Evolutionary conservation across 1,140 invertebrate genomes (phyloP), one percentile per base, ranked within the genome.

Genomic region (Venturia canescens): DNA sequence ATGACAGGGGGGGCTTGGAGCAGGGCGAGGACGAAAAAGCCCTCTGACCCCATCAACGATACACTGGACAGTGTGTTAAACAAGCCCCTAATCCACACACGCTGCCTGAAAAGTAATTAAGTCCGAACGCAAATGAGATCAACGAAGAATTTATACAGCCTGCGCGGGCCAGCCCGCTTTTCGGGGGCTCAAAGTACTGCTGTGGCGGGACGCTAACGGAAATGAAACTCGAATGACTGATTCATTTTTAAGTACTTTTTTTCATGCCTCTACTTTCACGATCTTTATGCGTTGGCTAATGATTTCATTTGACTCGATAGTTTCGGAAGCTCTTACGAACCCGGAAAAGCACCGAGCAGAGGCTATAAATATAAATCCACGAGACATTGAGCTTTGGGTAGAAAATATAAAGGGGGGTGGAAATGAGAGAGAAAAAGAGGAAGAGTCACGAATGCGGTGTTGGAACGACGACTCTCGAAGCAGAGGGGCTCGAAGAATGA

Each of bases 71-170:
- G 31, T 69, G 66, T 69, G 13, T 15, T 0, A 16, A 69, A 31
- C n/a, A 21, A 69, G 15, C 16, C 27, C 66, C 13, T 69, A 69
- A 69, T 69, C 66, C 66, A 15, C 7, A 0, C 27, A n/a, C n/a
- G n/a, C n/a, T n/a, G 13, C n/a, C 50, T 18, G n/a, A 78, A 57
- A 78, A 60, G 38, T 63, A n/a, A 78, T 44, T 16, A 78, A 78
- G 60, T 63, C 60, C 11, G 21, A 48, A 50, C 15, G 44, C 31
- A 6, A 6, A 75, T 31, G 18, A 31, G n/a, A 75, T 21, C 16
- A 53, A 31, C 21, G 9, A 21, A 60, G 34, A 66, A 34, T n/a
- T 38, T 31, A 11, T 13, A 57, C 38, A 34, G 2, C 29, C 1
- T 66, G 23, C 4, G 5, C 57, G n/a, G 4, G 21, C 48, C 48